A percentile compares a stretch with the other conserved stretches of the same genome.
phyloP scores from a whole-genome alignment of 2,888 invertebrate species.

The Andrena hattorfiana region DNA sequence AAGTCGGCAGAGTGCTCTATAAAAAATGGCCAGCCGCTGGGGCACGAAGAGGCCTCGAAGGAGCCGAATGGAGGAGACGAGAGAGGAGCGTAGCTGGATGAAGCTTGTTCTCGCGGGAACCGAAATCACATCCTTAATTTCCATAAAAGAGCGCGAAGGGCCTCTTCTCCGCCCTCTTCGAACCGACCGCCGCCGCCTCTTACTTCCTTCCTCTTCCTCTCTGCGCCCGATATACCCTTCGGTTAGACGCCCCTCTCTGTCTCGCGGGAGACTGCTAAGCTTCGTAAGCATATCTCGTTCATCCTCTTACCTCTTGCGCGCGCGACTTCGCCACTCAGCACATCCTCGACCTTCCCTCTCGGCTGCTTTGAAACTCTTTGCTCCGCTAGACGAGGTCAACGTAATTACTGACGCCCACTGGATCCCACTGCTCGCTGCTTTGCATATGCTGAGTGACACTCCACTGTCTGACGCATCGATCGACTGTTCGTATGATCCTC shows the following conservation, averaged over 20 bases:
- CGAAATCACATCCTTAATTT: constrained; percentile 79
- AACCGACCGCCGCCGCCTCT: neutral
- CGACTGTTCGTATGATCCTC: neutral
- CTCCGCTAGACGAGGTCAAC: constrained; percentile 22
- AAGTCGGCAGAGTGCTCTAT: constrained; percentile 19
- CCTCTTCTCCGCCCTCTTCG: constrained; percentile 34
- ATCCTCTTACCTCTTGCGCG: constrained; percentile 63
- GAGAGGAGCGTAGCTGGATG: constrained; percentile 33
- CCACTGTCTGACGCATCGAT: constrained; percentile 6
- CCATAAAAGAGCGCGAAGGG: constrained; percentile 72
- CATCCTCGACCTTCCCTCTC: constrained; percentile 46
- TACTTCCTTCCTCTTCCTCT: neutral
- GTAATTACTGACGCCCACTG: constrained; percentile 40
- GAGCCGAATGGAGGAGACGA: constrained; percentile 20
- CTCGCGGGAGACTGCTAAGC: constrained; percentile 71
- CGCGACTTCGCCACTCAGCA: constrained; percentile 65
- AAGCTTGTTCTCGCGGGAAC: constrained; percentile 64
- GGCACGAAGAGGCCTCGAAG: constrained; percentile 43
- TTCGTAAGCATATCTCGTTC: constrained; percentile 78
- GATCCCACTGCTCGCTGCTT: constrained; percentile 4
- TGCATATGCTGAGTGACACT: neutral
- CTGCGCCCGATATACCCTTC: neutral
- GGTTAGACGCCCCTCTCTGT: constrained; percentile 34
- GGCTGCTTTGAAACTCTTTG: constrained; percentile 23
- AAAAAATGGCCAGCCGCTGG: constrained; percentile 56